Evolutionary conservation across 2,797 vertebrate genomes (phyloP), one percentile per base, ranked within the genome.

Genomic region (Oceanodroma leucorhoa): DNA sequence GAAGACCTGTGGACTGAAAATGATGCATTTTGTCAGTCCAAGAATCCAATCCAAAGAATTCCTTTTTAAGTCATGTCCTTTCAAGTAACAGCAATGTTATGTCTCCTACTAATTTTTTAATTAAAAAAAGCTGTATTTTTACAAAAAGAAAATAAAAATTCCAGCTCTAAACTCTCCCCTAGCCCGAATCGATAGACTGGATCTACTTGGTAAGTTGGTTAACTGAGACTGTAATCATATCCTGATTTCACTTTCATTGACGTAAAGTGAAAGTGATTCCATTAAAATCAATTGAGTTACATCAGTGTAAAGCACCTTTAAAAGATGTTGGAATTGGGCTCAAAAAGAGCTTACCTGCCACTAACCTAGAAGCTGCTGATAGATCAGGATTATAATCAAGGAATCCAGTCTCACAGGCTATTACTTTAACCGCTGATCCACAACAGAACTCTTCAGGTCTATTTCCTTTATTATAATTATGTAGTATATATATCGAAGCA

Each of bases 201-300:
- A 76, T 82, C 46, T 90, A 16, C 34, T 79, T 27, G 11, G 48
- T 76, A 43, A 38, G 38, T 32, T 54, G 86, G 72, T 91, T 92
- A 94, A 79, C 91, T 30, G 76, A 84, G 41, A 76, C 54, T 41
- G 19, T 66, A 91, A 83, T 20, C 7, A 61, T 72, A 94, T 64
- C 36, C 72, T 0, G 0, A 82, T 77, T 95, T 94, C 66, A 70
- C 40, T 91, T 79, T n/a, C 85, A 83, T 45, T 93, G 89, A 72
- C 0, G 0, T n/a, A 82, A 89, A 93, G 29, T 76, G 66, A 93
- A 94, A 93, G 91, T 66, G 83, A 91, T 51, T 93, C 87, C 14
- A 36, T 86, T 94, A 86, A 48, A 93, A 82, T 88, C 84, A 94
- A 78, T 71, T 78, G 43, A 94, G 55, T 80, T 93, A 50, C 66